Base-by-base conservation (phyloP, 2,888 invertebrate species). In the Gryllus longicercus region DNA sequence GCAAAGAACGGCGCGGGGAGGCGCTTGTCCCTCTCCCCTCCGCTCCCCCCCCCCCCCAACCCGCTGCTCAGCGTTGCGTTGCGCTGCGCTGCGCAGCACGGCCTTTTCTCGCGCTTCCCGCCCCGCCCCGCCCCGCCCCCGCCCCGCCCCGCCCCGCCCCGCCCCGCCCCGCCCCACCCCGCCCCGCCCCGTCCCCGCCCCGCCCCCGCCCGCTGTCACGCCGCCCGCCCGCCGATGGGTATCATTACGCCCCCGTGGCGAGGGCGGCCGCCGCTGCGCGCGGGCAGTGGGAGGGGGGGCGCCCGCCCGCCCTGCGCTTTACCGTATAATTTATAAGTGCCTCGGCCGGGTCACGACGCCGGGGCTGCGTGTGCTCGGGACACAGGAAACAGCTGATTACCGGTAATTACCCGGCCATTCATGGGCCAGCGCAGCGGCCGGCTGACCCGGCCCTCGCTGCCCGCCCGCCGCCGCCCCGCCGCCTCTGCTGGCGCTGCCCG, bases 351-450 rank as follows among this genome's bases (percentile, higher is more conserved):
- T 63, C 63, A 63, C 63, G 63, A 63, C 63, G 63, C 63, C 63
- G 63, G 63, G 63, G 63, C 63, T n/a, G 63, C 63, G 63, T 63
- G 63, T 63, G 63, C 63, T 63, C 63, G 63, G 63, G 16, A 63
- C 63, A 63, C 16, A 63, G 63, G 63, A 63, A 63, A 63, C 63
- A 63, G 63, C 63, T 63, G 63, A 63, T 63, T 63, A 63, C 63
- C 63, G 63, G 63, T 63, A 63, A 63, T 63, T 63, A 63, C 63
- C 63, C 63, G 63, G n/a, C 63, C 63, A 63, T 63, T 63, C 63
- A 63, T n/a, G n/a, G 16, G 63, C 16, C 63, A 63, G 16, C 16
- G 63, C 63, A 16, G 63, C 63, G n/a, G 63, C 63, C 63, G 63
- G 16, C 63, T 63, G 38, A 38, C 38, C 38, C 38, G 38, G 38